Evolutionary conservation across 2,888 invertebrate species (phyloP).

Genomic region (Smittia sp.): DNA sequence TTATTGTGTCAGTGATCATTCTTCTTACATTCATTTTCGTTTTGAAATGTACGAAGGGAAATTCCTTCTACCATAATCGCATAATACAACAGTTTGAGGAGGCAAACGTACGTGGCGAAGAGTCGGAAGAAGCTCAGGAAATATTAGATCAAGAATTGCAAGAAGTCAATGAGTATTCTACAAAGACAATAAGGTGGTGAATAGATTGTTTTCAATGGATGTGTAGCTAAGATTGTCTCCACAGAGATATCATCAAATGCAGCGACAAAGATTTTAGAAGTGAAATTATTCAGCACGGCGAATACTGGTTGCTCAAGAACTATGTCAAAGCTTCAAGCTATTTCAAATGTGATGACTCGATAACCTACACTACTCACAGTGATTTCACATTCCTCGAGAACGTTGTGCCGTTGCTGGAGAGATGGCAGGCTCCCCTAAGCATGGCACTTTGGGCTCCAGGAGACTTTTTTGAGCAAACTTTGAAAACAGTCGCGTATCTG

Average conservation of each 20-base stretch:
- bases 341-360: constrained; percentile 74
- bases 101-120: too few species aligned
- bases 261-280: constrained; percentile 62
- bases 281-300: constrained; percentile 68
- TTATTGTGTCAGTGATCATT: too few species aligned
- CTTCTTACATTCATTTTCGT: too few species aligned
- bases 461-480: constrained; percentile 58
- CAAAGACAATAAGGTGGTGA: too few species aligned
- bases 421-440: constrained; percentile 86
- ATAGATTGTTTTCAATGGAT: too few species aligned
- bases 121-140: too few species aligned
- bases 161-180: too few species aligned
- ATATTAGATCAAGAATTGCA: too few species aligned
- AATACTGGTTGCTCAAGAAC: constrained; percentile 87
- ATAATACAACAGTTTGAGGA: too few species aligned
- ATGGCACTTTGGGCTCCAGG: constrained; percentile 83
- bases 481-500: constrained; percentile 60
- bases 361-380: constrained; percentile 90
- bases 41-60: too few species aligned
- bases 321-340: constrained; percentile 69
- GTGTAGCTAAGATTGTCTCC: too few species aligned
- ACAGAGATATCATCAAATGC: constrained; percentile 51
- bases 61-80: too few species aligned
- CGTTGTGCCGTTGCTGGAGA: constrained; percentile 75
- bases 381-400: constrained; percentile 90